Evolutionary conservation across 2,113 vertebrate genomes (phyloP).

Genomic region (Amazona guildingii): DNA sequence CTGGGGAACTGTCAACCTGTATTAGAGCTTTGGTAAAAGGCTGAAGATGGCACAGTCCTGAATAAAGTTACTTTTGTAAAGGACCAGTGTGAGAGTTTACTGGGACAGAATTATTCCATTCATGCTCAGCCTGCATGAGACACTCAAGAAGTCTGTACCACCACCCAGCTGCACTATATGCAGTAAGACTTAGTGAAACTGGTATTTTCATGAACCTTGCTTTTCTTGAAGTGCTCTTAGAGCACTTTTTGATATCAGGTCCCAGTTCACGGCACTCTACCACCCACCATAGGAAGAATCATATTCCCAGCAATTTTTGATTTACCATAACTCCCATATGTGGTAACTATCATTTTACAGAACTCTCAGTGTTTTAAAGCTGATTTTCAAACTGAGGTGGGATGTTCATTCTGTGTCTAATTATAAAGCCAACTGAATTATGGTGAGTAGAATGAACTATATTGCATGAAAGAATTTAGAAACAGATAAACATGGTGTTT

Average conservation of each 20-base stretch:
- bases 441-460: background rate
- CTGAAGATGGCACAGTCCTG: background rate
- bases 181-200: background rate
- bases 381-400: background rate
- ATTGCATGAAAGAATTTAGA: background rate
- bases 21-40: background rate
- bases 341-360: background rate
- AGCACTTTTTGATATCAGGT: background rate
- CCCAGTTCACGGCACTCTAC: background rate
- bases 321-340: background rate
- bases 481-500: background rate
- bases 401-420: background rate
- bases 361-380: background rate
- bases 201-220: background rate
- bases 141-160: background rate
- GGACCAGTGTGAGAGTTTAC: background rate
- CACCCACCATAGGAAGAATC: background rate
- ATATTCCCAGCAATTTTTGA: background rate
- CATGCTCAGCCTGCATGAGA: rapidly evolving
- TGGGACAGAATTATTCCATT: background rate
- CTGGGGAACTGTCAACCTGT: background rate
- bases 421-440: background rate
- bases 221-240: background rate
- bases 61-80: background rate
- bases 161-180: background rate